Conservation (phyloP, 2,113 vertebrate genomes). For the Pelobates fuscus region DNA sequence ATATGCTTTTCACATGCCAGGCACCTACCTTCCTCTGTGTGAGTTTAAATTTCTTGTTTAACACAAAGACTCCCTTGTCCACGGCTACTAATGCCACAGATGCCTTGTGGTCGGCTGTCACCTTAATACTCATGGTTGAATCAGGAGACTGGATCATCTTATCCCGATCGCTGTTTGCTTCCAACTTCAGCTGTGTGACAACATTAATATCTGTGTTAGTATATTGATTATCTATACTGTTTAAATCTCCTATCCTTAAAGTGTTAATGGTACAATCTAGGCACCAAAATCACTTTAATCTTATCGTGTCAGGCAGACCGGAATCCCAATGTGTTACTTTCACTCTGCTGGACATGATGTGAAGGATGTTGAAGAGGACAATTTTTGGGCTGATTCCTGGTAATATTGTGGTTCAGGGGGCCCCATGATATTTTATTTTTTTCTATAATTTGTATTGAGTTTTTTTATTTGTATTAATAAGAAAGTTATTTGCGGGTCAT, state of each 20-base stretch:
- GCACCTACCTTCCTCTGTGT: conserved; percentile 49
- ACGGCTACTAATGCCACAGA: conserved; percentile 46
- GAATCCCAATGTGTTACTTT: not conserved
- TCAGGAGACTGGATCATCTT: conserved; percentile 4
- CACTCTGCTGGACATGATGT: not conserved
- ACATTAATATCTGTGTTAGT: not conserved
- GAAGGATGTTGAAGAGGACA: not conserved
- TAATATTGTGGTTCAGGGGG: no score
- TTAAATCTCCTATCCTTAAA: no score
- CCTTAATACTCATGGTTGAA: not conserved
- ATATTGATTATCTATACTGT: no score
- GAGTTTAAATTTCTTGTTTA: conserved; percentile 49
- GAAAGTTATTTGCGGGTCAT: no score
- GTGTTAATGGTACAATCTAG: not conserved
- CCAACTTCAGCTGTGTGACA: not conserved
- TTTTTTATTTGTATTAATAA: no score
- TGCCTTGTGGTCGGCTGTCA: conserved; percentile 48
- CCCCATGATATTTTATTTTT: no score
- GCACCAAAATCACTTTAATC: no score
- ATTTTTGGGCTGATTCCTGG: not conserved
- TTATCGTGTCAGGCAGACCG: not conserved
- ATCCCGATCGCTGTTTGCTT: conserved; percentile 3
- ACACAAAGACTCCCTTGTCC: conserved; percentile 47
- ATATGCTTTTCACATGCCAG: no score
- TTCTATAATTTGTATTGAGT: no score